phyloP scores from a whole-genome alignment of 2,888 invertebrate species.

The Aporophyla lueneburgensis region DNA sequence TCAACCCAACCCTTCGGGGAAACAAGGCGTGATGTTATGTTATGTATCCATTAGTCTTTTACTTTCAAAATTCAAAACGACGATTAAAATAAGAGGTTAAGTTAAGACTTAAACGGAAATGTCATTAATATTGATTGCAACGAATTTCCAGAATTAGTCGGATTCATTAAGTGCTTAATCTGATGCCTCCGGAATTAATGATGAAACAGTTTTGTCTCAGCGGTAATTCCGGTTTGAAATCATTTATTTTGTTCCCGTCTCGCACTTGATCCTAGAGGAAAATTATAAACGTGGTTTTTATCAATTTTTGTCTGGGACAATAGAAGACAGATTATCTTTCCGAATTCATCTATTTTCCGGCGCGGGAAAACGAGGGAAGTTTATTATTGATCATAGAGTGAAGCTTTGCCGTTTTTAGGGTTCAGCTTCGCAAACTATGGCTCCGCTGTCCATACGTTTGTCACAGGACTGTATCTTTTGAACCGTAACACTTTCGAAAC shows the following conservation, averaged over 20 bases:
- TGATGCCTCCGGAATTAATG: conserved; percentile 38
- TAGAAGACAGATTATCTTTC: conserved; percentile 17
- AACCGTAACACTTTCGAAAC: too few species aligned
- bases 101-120: not conserved
- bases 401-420: not conserved
- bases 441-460: too few species aligned
- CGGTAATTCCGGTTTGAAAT: conserved; percentile 36
- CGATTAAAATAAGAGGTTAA: conserved; percentile 8
- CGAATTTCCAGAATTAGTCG: conserved; percentile 27
- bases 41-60: not conserved
- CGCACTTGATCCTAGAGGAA: conserved; percentile 21
- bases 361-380: not conserved
- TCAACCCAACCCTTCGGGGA: too few species aligned
- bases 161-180: conserved; percentile 37
- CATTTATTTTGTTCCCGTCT: conserved; percentile 39
- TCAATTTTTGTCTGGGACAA: conserved; percentile 19
- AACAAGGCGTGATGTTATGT: too few species aligned
- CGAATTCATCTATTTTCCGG: not conserved
- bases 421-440: not conserved
- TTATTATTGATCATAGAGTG: not conserved
- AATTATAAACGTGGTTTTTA: conserved; percentile 26
- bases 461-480: too few species aligned
- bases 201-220: conserved; percentile 39
- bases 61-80: not conserved
- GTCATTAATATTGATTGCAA: conserved; percentile 44